phyloP scores from a whole-genome alignment of 1,140 invertebrate species.

The Bombus ignitus region DNA sequence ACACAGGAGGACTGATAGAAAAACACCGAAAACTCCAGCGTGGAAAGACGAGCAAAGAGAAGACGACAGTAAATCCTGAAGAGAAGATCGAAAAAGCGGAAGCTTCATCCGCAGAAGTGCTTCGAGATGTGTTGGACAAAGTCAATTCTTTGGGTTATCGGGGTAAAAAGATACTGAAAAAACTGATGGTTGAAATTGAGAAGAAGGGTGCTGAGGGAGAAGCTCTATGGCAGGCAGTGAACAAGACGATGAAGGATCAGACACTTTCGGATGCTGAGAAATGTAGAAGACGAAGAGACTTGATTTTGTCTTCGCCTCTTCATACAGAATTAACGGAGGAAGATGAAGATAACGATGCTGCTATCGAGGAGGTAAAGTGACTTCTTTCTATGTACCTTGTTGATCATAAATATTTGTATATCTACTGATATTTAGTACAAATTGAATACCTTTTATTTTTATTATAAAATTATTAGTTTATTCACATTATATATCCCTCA shows the following conservation, averaged over 20 bases:
- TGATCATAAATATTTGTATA: background rate
- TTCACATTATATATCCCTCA: background rate
- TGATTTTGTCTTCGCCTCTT: constrained; percentile 78
- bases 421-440: background rate
- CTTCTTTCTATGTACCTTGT: background rate
- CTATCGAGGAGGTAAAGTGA: constrained; percentile 84
- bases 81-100: background rate
- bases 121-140: constrained; percentile 84
- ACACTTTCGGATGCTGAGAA: constrained; percentile 58
- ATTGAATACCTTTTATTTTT: no score
- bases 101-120: constrained; percentile 83
- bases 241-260: constrained; percentile 59
- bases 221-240: constrained; percentile 56
- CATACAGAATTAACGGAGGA: constrained; percentile 82
- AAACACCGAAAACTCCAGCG: background rate
- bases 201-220: constrained; percentile 52
- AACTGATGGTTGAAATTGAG: constrained; percentile 79
- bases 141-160: constrained; percentile 83
- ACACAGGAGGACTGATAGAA: background rate
- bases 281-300: constrained; percentile 68
- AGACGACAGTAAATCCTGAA: background rate
- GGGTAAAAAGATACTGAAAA: constrained; percentile 82
- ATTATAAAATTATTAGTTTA: background rate
- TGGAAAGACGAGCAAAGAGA: background rate
- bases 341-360: constrained; percentile 85